A percentile compares a stretch with the other conserved stretches of the same genome.
Evolutionary conservation across 2,888 invertebrate species (phyloP).

Genomic region (Ophion ellenae): DNA sequence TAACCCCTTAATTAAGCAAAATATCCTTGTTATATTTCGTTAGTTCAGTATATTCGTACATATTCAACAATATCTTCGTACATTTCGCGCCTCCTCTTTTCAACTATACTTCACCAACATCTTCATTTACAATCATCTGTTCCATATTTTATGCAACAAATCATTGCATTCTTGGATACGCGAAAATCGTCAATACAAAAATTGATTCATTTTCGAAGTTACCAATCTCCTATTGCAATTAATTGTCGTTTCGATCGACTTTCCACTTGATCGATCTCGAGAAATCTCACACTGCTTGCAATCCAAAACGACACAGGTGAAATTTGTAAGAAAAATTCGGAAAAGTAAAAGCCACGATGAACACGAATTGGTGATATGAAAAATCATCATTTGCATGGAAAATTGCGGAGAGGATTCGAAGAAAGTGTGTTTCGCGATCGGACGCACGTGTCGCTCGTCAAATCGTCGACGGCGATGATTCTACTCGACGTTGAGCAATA

Average conservation of each 20-base stretch:
- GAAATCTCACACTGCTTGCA: neutral
- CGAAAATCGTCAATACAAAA: too few relatives aligned
- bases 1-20: too few relatives aligned
- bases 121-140: too few relatives aligned
- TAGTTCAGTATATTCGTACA: too few relatives aligned
- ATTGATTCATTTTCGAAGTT: too few relatives aligned
- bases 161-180: too few relatives aligned
- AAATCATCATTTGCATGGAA: constrained; percentile 5
- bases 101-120: too few relatives aligned
- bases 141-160: too few relatives aligned
- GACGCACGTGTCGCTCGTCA: constrained; percentile 68
- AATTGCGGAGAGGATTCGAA: constrained; percentile 3
- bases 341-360: neutral
- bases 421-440: constrained; percentile 37
- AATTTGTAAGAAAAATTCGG: neutral
- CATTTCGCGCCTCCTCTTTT: too few relatives aligned
- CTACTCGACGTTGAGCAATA: constrained; percentile 79
- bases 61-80: too few relatives aligned
- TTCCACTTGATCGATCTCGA: too few relatives aligned
- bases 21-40: too few relatives aligned
- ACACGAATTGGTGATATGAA: neutral
- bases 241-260: neutral
- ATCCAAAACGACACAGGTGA: neutral
- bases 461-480: constrained; percentile 75
- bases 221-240: neutral